Conservation (phyloP, 2,888 invertebrate species). For the Oithona nana region DNA sequence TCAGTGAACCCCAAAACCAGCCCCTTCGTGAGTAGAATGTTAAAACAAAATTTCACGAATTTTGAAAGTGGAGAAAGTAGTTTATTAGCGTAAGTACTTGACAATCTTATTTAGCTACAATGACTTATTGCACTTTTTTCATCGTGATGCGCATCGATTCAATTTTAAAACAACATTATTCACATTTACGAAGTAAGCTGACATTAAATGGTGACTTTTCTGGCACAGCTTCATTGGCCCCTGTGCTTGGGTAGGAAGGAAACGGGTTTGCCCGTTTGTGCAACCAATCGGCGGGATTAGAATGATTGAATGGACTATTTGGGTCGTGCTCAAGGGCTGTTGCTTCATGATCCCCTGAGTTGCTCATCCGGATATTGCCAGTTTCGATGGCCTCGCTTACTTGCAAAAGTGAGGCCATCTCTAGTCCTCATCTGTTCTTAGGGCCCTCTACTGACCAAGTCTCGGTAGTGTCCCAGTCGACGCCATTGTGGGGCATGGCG, state of each 20-base stretch:
- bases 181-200: too few species aligned
- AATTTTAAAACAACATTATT: too few species aligned
- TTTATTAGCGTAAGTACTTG: too few species aligned
- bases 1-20: too few species aligned
- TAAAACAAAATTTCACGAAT: too few species aligned
- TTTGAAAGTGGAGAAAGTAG: too few species aligned
- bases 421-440: constrained; percentile 17
- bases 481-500: constrained; percentile 13
- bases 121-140: too few species aligned
- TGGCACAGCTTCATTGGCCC: too few species aligned
- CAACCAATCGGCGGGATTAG: constrained; percentile 4
- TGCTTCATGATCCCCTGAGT: background rate
- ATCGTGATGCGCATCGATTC: too few species aligned
- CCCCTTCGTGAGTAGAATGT: too few species aligned
- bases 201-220: too few species aligned
- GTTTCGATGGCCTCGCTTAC: background rate
- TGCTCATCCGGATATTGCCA: background rate
- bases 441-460: constrained; percentile 14
- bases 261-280: background rate
- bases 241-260: background rate
- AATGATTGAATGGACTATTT: constrained; percentile 2
- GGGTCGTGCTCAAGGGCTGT: background rate
- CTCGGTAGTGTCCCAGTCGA: constrained; percentile 16
- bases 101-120: too few species aligned
- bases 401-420: constrained; percentile 7